A percentile compares a stretch with the other conserved stretches of the same genome.
Conservation (phyloP, 2,797 vertebrate genomes). For the Phaenicophaeus curvirostris region DNA sequence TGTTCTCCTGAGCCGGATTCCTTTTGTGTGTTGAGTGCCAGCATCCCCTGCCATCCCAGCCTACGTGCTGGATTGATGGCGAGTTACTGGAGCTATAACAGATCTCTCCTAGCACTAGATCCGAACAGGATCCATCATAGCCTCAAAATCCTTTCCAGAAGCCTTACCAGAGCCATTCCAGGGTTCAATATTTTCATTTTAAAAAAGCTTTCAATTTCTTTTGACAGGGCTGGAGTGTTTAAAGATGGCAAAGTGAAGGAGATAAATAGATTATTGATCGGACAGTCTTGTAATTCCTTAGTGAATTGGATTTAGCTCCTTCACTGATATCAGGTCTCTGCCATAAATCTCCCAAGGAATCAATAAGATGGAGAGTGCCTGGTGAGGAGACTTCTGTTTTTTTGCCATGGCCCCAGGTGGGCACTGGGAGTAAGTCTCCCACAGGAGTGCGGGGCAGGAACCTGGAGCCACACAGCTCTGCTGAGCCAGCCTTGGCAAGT, state of each 20-base stretch:
- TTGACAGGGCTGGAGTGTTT: slow-evolving; percentile 75
- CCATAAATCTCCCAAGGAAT: slow-evolving; percentile 76
- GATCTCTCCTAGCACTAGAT: not conserved
- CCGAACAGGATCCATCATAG: not conserved
- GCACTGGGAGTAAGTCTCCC: not conserved
- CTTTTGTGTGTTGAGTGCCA: not conserved
- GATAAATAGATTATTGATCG: slow-evolving; percentile 83
- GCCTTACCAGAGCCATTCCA: not conserved
- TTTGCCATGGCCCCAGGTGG: slow-evolving; percentile 30
- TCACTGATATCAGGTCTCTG: slow-evolving; percentile 72
- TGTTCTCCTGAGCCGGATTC: not conserved
- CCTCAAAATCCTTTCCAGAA: slow-evolving; percentile 27
- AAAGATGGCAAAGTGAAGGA: slow-evolving; percentile 79
- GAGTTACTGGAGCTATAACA: not conserved
- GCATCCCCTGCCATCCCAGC: not conserved
- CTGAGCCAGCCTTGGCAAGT: not conserved
- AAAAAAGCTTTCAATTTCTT: slow-evolving; percentile 75
- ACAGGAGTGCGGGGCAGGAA: not conserved
- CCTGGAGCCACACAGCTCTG: not conserved
- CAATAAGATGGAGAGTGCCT: slow-evolving; percentile 48
- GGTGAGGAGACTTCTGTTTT: not conserved
- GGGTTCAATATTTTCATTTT: slow-evolving; percentile 64
- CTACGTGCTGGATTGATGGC: not conserved
- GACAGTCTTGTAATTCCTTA: slow-evolving; percentile 80
- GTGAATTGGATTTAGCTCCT: slow-evolving; percentile 79